These are phyloP conservation scores for Euschistus heros DNA, from an alignment of 1,140 invertebrate species.

Conservation along the genomic window DNA sequence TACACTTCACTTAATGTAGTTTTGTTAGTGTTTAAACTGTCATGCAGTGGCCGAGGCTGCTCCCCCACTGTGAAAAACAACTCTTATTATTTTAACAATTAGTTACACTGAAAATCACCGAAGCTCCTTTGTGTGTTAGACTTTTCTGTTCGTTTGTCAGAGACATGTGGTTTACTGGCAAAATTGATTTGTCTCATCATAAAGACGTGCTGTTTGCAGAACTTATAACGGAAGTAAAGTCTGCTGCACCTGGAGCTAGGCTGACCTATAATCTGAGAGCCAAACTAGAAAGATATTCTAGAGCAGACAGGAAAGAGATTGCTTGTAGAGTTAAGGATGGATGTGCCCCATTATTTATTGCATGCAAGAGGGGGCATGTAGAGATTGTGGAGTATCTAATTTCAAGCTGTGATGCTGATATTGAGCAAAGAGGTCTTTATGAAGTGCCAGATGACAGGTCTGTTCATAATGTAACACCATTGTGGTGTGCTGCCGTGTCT, in stretches of 20 bases:
- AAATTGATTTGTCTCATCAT: slow-evolving; percentile 38
- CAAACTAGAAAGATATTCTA: slow-evolving; percentile 49
- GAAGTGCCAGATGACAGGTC: slow-evolving; percentile 59
- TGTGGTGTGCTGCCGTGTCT: slow-evolving; percentile 90
- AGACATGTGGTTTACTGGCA: slow-evolving; percentile 30
- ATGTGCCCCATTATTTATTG: slow-evolving; percentile 77
- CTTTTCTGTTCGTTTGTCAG: neutral
- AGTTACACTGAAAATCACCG: neutral
- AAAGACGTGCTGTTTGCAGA: slow-evolving; percentile 53
- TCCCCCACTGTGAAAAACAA: neutral
- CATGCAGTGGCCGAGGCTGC: no score
- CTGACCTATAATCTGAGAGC: slow-evolving; percentile 51
- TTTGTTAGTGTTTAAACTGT: no score
- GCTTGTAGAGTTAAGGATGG: slow-evolving; percentile 56
- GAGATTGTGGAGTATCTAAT: slow-evolving; percentile 84
- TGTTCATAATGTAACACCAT: slow-evolving; percentile 70
- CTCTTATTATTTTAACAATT: neutral
- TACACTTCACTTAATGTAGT: no score
- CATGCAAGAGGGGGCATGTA: slow-evolving; percentile 70
- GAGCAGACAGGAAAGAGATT: slow-evolving; percentile 47
- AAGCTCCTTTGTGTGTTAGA: no score
- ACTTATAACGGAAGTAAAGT: slow-evolving; percentile 55
- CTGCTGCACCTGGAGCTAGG: slow-evolving; percentile 52
- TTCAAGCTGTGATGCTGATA: slow-evolving; percentile 64
- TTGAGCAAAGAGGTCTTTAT: slow-evolving; percentile 72